A percentile compares a stretch with the other conserved stretches of the same genome.
These are phyloP conservation scores for Dicycla oo DNA, from an alignment of 2,888 invertebrate species.

Conservation along the genomic window DNA sequence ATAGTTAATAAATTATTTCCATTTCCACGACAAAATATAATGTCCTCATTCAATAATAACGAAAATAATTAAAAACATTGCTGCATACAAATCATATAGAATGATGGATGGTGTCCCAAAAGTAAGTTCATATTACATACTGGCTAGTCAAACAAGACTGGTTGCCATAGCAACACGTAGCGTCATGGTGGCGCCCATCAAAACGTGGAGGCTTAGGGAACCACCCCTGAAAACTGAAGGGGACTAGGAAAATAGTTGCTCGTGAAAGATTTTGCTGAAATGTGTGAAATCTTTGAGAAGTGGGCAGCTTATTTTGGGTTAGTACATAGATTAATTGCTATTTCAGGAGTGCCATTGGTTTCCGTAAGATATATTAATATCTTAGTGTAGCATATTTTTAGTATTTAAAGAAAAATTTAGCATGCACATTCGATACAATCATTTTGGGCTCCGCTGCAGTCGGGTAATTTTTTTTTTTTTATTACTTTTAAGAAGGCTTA, in stretches of 20 bases:
- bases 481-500: too few species aligned
- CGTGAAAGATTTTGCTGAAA: slow-evolving; percentile 4
- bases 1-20: too few species aligned
- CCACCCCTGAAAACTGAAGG: slow-evolving; percentile 65
- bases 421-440: not conserved
- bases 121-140: slow-evolving; percentile 38
- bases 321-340: not conserved
- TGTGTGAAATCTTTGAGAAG: not conserved
- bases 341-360: not conserved
- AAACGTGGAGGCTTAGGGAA: slow-evolving; percentile 35
- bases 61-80: not conserved
- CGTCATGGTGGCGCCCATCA: slow-evolving; percentile 80
- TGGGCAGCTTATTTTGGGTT: not conserved
- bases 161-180: slow-evolving; percentile 77
- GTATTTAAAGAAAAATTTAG: not conserved
- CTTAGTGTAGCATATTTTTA: not conserved
- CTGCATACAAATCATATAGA: slow-evolving; percentile 28
- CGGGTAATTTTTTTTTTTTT: too few species aligned
- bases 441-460: not conserved
- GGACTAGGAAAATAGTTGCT: slow-evolving; percentile 31
- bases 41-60: too few species aligned
- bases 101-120: slow-evolving; percentile 53
- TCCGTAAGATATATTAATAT: not conserved
- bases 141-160: slow-evolving; percentile 61
- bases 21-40: too few species aligned